Conservation (phyloP, 37 sponge, comb jelly and placozoan species). For the Oscarella lobularis region DNA sequence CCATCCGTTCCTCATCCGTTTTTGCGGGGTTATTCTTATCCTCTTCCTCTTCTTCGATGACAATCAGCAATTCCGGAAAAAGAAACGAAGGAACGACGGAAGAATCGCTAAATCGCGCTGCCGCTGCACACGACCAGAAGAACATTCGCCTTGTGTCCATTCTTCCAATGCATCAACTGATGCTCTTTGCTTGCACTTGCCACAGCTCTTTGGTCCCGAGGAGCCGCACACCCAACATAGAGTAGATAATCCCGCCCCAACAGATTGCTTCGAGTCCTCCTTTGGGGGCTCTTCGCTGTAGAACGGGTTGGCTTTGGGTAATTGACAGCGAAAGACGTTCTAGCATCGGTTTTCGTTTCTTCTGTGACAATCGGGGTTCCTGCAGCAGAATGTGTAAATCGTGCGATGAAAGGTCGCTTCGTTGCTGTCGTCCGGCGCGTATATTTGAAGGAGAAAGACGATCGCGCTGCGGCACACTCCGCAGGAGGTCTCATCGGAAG, state of each 20-base stretch:
- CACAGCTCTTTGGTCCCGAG: constrained; percentile 38
- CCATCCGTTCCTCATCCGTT: constrained; percentile 50
- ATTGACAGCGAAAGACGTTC: constrained; percentile 37
- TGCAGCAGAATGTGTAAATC: constrained; percentile 39
- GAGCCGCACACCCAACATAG: constrained; percentile 64
- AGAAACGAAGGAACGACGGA: background rate
- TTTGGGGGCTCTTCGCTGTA: constrained; percentile 9
- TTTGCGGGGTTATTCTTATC: background rate
- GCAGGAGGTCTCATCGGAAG: constrained; percentile 21
- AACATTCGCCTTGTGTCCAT: constrained; percentile 50
- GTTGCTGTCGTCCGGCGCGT: constrained; percentile 25
- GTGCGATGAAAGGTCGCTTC: constrained; percentile 29
- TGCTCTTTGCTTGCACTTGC: constrained; percentile 51
- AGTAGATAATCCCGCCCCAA: background rate
- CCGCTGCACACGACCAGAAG: background rate
- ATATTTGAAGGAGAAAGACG: constrained; percentile 46
- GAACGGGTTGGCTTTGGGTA: constrained; percentile 27
- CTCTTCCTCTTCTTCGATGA: constrained; percentile 43
- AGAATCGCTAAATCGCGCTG: background rate
- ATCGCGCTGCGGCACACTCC: constrained; percentile 29
- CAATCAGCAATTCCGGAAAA: constrained; percentile 33
- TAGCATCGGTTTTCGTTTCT: constrained; percentile 6
- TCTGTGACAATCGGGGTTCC: constrained; percentile 32
- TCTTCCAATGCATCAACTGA: constrained; percentile 67
- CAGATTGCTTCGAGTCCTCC: background rate